A percentile compares a stretch with the other conserved stretches of the same genome.
phyloP scores from a whole-genome alignment of 2,113 vertebrate species.

The Planiliza haematocheilus region DNA sequence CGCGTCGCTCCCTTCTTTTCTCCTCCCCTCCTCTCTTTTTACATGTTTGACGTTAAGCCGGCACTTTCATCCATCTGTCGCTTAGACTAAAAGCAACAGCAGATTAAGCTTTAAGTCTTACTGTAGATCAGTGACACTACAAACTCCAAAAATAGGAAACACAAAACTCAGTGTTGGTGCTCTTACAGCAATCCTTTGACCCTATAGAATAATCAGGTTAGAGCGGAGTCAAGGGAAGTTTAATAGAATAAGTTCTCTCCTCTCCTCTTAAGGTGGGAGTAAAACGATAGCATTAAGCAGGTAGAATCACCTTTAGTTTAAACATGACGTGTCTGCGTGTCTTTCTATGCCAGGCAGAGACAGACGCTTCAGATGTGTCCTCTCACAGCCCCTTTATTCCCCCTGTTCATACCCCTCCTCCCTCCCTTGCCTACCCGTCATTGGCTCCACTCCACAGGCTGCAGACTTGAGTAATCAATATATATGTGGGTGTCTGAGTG shows the following conservation, averaged over 20 bases:
- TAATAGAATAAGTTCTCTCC: constrained; percentile 15
- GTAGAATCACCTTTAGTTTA: constrained; percentile 24
- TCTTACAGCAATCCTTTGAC: constrained; percentile 32
- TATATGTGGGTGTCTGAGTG: constrained; percentile 41
- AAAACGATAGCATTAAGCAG: constrained; percentile 16
- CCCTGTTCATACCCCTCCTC: constrained; percentile 12
- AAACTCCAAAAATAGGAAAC: constrained; percentile 38
- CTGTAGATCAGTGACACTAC: constrained; percentile 16
- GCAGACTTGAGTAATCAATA: constrained; percentile 70
- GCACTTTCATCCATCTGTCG: constrained; percentile 33
- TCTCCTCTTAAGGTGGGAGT: constrained; percentile 10
- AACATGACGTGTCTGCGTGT: neutral
- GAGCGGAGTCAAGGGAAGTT: constrained; percentile 16
- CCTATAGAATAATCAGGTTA: constrained; percentile 27
- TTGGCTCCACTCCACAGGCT: constrained; percentile 52
- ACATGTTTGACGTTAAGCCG: constrained; percentile 32
- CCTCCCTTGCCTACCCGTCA: constrained; percentile 27
- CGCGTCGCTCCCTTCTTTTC: neutral
- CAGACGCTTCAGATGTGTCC: constrained; percentile 25
- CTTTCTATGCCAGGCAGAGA: neutral
- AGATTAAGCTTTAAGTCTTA: constrained; percentile 37
- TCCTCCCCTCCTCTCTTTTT: neutral
- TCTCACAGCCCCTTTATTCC: constrained; percentile 16
- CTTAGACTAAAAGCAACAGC: constrained; percentile 34
- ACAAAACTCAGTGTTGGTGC: constrained; percentile 24